Conservation (phyloP, 1,140 invertebrate genomes). For the Contarinia nasturtii region DNA sequence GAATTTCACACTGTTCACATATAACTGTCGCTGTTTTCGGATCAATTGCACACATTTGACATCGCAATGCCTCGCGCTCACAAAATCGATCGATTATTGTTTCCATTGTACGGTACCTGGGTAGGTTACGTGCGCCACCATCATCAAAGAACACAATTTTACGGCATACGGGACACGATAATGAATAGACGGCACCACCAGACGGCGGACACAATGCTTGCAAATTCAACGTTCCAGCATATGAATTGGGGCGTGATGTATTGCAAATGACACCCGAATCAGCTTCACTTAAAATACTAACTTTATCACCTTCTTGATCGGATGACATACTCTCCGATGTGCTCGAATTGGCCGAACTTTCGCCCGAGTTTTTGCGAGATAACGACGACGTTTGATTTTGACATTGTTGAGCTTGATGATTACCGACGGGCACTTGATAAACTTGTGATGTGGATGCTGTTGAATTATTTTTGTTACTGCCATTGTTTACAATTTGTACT, state of each 20-base stretch:
- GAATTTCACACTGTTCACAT: conserved; percentile 92
- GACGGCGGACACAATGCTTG: conserved; percentile 36
- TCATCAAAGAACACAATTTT: conserved; percentile 87
- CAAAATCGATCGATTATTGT: conserved; percentile 82
- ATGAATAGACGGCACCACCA: conserved; percentile 35
- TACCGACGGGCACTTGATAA: neutral
- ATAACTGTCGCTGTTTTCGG: conserved; percentile 65
- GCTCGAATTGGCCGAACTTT: conserved; percentile 33
- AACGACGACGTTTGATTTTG: conserved; percentile 9
- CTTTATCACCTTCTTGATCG: conserved; percentile 76
- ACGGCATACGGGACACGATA: conserved; percentile 71
- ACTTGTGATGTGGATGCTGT: no score
- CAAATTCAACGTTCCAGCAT: conserved; percentile 68
- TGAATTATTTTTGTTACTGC: conserved; percentile 1
- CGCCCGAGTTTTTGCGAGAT: conserved; percentile 13
- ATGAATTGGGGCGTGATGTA: conserved; percentile 76
- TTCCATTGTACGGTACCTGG: conserved; percentile 81
- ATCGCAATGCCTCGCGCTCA: conserved; percentile 56
- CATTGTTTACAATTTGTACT: conserved; percentile 5
- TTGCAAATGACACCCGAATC: conserved; percentile 86
- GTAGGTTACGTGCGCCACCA: conserved; percentile 76
- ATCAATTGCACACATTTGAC: conserved; percentile 83
- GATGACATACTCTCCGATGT: conserved; percentile 30
- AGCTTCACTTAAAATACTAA: conserved; percentile 92
- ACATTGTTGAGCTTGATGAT: neutral